These are phyloP conservation scores for Polyergus mexicanus DNA, from an alignment of 1,140 invertebrate species.

Conservation along the genomic window DNA sequence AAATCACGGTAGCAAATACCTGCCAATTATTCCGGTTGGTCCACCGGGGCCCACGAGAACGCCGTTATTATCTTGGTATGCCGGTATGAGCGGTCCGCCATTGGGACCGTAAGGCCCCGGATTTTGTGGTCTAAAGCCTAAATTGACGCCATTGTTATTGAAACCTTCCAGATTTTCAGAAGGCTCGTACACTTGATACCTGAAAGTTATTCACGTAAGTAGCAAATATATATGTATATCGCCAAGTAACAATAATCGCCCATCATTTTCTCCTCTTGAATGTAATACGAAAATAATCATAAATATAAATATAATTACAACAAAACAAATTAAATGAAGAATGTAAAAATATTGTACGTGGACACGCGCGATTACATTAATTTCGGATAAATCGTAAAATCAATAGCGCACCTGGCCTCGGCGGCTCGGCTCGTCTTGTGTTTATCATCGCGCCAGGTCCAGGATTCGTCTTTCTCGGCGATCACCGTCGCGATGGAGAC, in stretches of 20 bases:
- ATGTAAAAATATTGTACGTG: not conserved
- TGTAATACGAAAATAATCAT: conserved; percentile 13
- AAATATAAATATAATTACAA: conserved; percentile 5
- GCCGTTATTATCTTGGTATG: conserved; percentile 63
- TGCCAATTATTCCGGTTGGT: conserved; percentile 74
- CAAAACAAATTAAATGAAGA: not conserved
- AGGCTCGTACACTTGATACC: conserved; percentile 71
- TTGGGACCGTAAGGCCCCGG: conserved; percentile 76
- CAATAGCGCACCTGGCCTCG: conserved; percentile 56
- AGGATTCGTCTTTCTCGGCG: conserved; percentile 76
- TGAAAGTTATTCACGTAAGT: conserved; percentile 42
- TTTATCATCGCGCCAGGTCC: conserved; percentile 82
- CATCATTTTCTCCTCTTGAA: not conserved
- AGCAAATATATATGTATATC: not conserved
- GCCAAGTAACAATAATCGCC: conserved; percentile 11
- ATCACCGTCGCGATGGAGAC: not conserved
- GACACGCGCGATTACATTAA: not conserved
- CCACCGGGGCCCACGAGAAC: conserved; percentile 77
- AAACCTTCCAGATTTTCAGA: conserved; percentile 43
- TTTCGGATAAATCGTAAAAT: no score
- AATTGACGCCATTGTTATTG: conserved; percentile 31
- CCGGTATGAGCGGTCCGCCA: conserved; percentile 64
- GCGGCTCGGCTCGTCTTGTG: conserved; percentile 45
- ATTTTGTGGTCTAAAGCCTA: conserved; percentile 75
- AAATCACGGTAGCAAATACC: conserved; percentile 53